Evolutionary conservation across 2,888 invertebrate species (phyloP), one percentile per base, ranked within the genome.

Genomic region (Malthinus seriepunctatus): DNA sequence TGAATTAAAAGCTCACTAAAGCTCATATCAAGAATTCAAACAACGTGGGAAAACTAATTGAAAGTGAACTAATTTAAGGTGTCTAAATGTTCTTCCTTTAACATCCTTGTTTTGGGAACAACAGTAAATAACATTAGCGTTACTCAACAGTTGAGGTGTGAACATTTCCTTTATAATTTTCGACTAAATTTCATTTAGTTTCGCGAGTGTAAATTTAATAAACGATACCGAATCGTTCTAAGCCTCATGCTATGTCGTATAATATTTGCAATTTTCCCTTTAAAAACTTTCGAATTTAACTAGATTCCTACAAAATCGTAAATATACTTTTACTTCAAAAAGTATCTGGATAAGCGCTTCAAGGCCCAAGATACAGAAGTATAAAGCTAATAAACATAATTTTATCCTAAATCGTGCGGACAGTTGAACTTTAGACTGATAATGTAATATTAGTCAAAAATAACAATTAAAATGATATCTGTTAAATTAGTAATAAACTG

Each of bases 361-460:
- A 67, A 66, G 67, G 73, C 70, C 72, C 73, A 69, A 69, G 73
- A 71, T 73, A 72, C 72, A 67, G 63, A 68, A 57, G 63, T 61
- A 56, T 53, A 38, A 55, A 54, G 35, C 33, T 54, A 54, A 51
- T 45, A 37, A 48, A 12, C 46, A 34, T 35, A 52, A 42, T 51
- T 34, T 35, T 45, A n/a, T 35, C 14, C 37, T 45, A 31, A 51
- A 32, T 38, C 51, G 42, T 44, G 11, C 31, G 32, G 31, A 39
- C 15, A 34, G 33, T 31, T 50, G 12, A 42, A 52, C 37, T 38
- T 38, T n/a, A n/a, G 31, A 45, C 46, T 23, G 23, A 23, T 23
- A 5, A 23, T 23, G 23, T 23, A n/a, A n/a, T n/a, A n/a, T n/a
- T n/a, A n/a, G n/a, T n/a, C n/a, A n/a, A n/a, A n/a, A n/a, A n/a